Evolutionary conservation across 2,113 vertebrate species (phyloP).

Genomic region (Corydoras sp.): DNA sequence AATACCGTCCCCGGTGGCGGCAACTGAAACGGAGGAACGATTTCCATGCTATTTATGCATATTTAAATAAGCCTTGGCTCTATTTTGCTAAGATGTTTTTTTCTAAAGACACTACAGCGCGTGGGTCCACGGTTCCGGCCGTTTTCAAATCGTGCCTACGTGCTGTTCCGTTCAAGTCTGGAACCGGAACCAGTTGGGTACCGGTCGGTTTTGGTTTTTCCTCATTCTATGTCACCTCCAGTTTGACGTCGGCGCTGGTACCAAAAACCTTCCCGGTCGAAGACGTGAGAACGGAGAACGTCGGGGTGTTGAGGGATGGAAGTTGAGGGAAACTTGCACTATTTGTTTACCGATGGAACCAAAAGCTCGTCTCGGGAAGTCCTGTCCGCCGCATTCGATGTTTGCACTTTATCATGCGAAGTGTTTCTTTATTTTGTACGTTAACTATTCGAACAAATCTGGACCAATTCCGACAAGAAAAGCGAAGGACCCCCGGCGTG

Average conservation of each 20-base stretch:
- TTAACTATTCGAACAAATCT: conserved; percentile 24
- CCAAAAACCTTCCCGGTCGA: neutral
- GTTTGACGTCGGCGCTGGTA: neutral
- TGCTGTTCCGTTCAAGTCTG: conserved; percentile 2
- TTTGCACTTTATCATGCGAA: conserved; percentile 42
- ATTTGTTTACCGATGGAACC: conserved; percentile 27
- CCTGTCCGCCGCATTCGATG: conserved; percentile 27
- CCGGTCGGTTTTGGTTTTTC: neutral
- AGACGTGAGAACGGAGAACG: neutral
- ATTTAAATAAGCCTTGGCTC: conserved; percentile 76
- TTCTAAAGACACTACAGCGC: conserved; percentile 69
- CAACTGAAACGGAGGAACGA: conserved; percentile 65
- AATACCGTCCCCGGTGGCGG: conserved; percentile 51
- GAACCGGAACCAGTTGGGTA: conserved; percentile 12
- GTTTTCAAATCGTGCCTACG: conserved; percentile 12
- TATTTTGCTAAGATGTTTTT: conserved; percentile 78
- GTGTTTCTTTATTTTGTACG: conserved; percentile 36
- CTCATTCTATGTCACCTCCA: conserved; percentile 17
- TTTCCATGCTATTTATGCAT: conserved; percentile 77
- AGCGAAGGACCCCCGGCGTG: neutral
- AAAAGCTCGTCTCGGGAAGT: neutral
- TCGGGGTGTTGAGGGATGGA: conserved; percentile 21
- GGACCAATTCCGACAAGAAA: conserved; percentile 17
- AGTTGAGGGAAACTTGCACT: conserved; percentile 41
- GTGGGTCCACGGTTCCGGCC: conserved; percentile 16